These are phyloP conservation scores for Itoplectis maculator DNA, from an alignment of 2,888 invertebrate genomes.

Conservation along the genomic window DNA sequence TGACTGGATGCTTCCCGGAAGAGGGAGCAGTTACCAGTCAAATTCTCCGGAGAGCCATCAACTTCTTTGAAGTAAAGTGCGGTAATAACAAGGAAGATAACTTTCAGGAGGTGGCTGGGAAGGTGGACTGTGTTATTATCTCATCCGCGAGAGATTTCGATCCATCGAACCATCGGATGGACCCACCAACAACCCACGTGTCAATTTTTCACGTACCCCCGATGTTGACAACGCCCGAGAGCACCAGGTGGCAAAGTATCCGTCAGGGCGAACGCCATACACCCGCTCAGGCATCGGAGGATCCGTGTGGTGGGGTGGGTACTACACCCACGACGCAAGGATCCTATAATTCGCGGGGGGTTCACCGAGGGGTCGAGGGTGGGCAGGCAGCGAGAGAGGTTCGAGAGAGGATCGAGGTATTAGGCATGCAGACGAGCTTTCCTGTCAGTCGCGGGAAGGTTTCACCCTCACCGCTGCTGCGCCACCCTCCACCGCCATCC, in stretches of 20 bases:
- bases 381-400: constrained; percentile 11
- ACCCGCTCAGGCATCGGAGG: not conserved
- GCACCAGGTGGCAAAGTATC: constrained; percentile 32
- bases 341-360: constrained; percentile 44
- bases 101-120: no score
- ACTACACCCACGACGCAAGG: not conserved
- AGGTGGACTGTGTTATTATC: not conserved
- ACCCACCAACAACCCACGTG: not conserved
- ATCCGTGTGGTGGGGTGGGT: no score
- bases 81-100: not conserved
- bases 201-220: not conserved
- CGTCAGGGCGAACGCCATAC: not conserved
- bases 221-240: not conserved
- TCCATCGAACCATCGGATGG: not conserved
- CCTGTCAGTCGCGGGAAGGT: constrained; percentile 62
- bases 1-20: not conserved
- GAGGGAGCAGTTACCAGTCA: not conserved
- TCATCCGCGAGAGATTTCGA: not conserved
- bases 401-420: constrained; percentile 21
- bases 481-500: constrained; percentile 15
- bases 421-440: constrained; percentile 32
- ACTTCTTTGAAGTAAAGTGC: constrained; percentile 2
- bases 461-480: constrained; percentile 4
- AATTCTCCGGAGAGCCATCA: constrained; percentile 1
- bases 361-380: constrained; percentile 17